Evolutionary conservation across 2,113 vertebrate genomes (phyloP), one percentile per base, ranked within the genome.

Genomic region (Arothron firmamentum): DNA sequence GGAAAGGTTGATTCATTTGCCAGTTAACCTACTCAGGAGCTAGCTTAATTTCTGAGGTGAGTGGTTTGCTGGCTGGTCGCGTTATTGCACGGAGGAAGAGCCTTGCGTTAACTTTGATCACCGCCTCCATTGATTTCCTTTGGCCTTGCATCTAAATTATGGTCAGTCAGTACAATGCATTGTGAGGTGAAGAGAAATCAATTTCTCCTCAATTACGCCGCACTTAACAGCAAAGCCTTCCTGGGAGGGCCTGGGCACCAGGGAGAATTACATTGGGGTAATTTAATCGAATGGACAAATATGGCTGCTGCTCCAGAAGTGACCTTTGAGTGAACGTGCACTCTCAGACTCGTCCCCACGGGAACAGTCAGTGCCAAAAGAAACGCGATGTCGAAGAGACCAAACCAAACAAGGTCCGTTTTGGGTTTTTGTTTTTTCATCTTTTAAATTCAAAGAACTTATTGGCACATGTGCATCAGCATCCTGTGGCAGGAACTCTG

Each of bases 121-220:
- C 47, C 49, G 23, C 52, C 55, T 51, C 49, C 72, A 70, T 74
- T 68, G 52, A 74, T 78, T 79, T 77, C 43, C 49, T 43, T 65
- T 28, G 65, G 74, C 60, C 69, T 66, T 47, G 42, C 62, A 52
- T 49, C 56, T 34, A 61, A 80, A 78, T 57, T 18, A 23, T 42
- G 20, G 21, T 51, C 45, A 46, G 60, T 78, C 70, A 56, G 69
- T 74, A 53, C 16, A 61, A 50, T 60, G 63, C 51, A 62, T 74
- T 55, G 55, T 28, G 70, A 80, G 57, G 61, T 65, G 70, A 73
- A 50, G 48, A 63, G 76, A 28, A 85, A 86, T 82, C 75, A 42
- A 80, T 84, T 72, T 65, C 57, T 69, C 70, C 55, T 57, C 67
- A 73, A 59, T 77, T 79, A 70, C 63, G 20, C 14, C 47, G 64